phyloP scores from a whole-genome alignment of 2,113 vertebrate genomes.

The Cyrtonyx montezumae region DNA sequence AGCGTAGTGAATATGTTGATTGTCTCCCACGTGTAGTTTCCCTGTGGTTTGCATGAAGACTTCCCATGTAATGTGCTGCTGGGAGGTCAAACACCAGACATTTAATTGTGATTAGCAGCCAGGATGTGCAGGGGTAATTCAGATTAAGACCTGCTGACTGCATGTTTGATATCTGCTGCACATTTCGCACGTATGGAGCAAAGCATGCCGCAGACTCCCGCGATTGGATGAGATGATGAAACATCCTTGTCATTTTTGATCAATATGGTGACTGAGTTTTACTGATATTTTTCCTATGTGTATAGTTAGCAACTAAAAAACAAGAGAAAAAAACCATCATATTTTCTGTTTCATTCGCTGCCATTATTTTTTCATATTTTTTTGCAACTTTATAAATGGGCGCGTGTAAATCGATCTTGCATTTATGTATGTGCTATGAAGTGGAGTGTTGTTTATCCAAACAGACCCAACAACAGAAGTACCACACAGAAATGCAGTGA shows the following conservation, averaged over 20 bases:
- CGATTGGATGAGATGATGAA: not conserved
- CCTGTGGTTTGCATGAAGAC: not conserved
- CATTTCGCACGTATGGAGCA: not conserved
- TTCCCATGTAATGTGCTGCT: not conserved
- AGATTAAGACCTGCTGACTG: not conserved
- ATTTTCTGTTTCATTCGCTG: constrained; percentile 54
- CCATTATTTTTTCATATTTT: constrained; percentile 36
- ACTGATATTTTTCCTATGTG: constrained; percentile 52
- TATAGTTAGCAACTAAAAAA: constrained; percentile 36
- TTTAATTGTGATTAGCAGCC: not conserved
- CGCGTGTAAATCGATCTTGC: not conserved
- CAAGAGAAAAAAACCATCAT: constrained; percentile 33
- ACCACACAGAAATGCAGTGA: not conserved
- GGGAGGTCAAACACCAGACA: not conserved
- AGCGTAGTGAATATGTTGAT: not conserved
- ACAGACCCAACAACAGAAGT: constrained; percentile 7
- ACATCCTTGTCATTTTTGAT: not conserved
- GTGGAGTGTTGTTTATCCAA: constrained; percentile 74
- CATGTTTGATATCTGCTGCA: not conserved
- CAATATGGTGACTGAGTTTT: constrained; percentile 17
- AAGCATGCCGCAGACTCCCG: not conserved
- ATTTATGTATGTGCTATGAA: constrained; percentile 16
- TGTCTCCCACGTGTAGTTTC: not conserved
- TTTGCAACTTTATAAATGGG: constrained; percentile 32
- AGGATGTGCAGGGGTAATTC: not conserved